A percentile compares a stretch with the other conserved stretches of the same genome.
phyloP scores from a whole-genome alignment of 2,888 invertebrate genomes.

The Mesorhabditis sp. region DNA sequence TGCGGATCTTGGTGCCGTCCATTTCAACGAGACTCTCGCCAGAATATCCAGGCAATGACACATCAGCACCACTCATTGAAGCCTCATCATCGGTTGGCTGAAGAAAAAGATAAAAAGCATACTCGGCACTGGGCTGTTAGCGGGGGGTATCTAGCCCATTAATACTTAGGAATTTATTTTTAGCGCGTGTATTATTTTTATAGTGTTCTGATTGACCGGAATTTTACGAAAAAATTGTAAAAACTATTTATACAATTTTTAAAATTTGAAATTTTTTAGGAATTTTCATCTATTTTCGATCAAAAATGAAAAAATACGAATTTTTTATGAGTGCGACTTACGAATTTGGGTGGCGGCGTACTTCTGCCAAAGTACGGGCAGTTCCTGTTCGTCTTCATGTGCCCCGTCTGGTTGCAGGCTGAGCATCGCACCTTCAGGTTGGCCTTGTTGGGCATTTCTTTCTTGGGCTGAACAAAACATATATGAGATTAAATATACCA shows the following conservation, averaged over 20 bases:
- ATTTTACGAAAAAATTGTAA: too few species aligned
- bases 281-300: too few species aligned
- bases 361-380: conserved; percentile 83
- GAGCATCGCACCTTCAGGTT: conserved; percentile 69
- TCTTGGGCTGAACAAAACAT: conserved; percentile 7
- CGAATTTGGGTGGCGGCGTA: neutral
- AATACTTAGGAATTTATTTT: too few species aligned
- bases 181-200: too few species aligned
- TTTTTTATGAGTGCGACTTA: too few species aligned
- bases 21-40: conserved; percentile 34
- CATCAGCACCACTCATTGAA: conserved; percentile 5
- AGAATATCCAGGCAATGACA: conserved; percentile 8
- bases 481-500: neutral
- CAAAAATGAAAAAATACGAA: too few species aligned
- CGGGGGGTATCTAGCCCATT: too few species aligned
- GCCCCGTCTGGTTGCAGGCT: conserved; percentile 80
- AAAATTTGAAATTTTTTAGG: too few species aligned
- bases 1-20: conserved; percentile 62
- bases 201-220: too few species aligned
- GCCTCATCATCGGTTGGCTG: neutral
- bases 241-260: too few species aligned
- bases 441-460: conserved; percentile 48
- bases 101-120: neutral
- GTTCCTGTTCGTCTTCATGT: conserved; percentile 88
- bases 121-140: too few species aligned